phyloP scores from a whole-genome alignment of 1,140 invertebrate species.

The Drosophila prosaltans region DNA sequence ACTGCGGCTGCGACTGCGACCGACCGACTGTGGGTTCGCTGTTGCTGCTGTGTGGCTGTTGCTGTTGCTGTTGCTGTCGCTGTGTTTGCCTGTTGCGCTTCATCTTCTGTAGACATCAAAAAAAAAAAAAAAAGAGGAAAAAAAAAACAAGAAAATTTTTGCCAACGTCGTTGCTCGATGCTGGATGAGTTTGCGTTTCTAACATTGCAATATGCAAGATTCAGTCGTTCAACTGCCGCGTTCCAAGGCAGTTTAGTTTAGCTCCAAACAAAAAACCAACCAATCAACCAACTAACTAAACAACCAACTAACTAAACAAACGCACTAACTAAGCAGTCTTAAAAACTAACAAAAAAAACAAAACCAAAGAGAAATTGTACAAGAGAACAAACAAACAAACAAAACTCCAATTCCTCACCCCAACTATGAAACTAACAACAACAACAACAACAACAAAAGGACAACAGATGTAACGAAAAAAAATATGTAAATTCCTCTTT shows the following conservation, averaged over 20 bases:
- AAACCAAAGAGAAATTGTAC: background rate
- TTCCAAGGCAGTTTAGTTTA: conserved; percentile 77
- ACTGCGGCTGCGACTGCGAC: conserved; percentile 42
- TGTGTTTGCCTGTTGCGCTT: conserved; percentile 44
- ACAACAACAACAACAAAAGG: conserved; percentile 4
- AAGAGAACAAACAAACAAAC: conserved; percentile 3
- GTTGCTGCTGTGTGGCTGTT: conserved; percentile 25
- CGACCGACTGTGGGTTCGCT: conserved; percentile 45
- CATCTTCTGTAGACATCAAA: conserved; percentile 2
- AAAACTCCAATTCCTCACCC: too few species aligned
- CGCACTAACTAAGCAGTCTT: background rate
- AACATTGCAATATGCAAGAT: conserved; percentile 68
- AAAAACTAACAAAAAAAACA: background rate
- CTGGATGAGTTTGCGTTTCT: conserved; percentile 70
- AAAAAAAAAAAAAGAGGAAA: background rate
- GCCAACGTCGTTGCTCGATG: conserved; percentile 34
- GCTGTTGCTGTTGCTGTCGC: conserved; percentile 26
- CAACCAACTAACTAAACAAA: background rate
- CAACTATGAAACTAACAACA: background rate
- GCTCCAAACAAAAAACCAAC: conserved; percentile 24
- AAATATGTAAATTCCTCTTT: background rate
- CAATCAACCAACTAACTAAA: conserved; percentile 1
- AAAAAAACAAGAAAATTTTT: background rate
- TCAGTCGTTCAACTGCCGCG: conserved; percentile 82
- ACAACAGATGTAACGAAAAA: background rate